These are phyloP conservation scores for Propithecus perrieri DNA, from an alignment of 2,797 vertebrate species.

Conservation along the genomic window DNA sequence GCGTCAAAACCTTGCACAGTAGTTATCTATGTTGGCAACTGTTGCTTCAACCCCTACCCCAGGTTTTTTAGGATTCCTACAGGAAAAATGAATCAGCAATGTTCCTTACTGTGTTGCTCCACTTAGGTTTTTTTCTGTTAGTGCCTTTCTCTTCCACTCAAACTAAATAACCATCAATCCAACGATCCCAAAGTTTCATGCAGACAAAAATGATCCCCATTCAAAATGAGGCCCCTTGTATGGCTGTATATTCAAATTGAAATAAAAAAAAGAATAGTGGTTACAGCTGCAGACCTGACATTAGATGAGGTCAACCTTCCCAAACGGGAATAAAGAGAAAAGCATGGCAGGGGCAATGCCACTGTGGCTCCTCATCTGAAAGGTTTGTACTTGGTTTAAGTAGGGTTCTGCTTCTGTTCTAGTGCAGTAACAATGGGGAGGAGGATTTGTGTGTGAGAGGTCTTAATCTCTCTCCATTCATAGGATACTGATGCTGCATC, in stretches of 20 bases:
- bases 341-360: too few species aligned
- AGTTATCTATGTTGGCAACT: background rate
- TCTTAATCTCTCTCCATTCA: background rate
- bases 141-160: background rate
- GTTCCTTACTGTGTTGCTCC: background rate
- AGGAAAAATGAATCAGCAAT: background rate
- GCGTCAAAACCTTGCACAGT: background rate
- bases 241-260: background rate
- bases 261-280: background rate
- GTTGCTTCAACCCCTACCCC: background rate
- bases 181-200: background rate
- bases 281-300: background rate
- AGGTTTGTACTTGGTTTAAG: background rate
- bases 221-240: background rate
- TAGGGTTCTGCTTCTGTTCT: background rate
- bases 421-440: background rate
- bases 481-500: background rate
- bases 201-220: background rate
- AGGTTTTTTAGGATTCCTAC: background rate
- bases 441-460: background rate
- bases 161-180: background rate
- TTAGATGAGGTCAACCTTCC: background rate
- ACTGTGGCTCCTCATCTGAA: background rate
- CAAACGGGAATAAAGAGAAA: background rate
- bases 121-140: background rate